Evolutionary conservation across 2,888 invertebrate genomes (phyloP), one percentile per base, ranked within the genome.

Genomic region (Ariolimax columbianus): DNA sequence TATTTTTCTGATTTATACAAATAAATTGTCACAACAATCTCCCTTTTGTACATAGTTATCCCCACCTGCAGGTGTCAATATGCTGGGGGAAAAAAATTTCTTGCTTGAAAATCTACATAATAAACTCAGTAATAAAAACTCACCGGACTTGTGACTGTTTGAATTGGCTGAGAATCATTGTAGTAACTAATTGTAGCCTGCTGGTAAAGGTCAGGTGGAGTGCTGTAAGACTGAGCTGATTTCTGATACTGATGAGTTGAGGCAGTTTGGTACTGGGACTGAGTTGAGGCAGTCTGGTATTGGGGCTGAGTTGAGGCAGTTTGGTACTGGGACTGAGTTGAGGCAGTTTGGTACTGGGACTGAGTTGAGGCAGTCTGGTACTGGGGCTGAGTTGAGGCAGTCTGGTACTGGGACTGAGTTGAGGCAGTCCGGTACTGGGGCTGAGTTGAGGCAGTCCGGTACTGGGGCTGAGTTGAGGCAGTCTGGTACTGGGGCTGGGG

Each of bases 111-210:
- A 77, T 51, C n/a, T 77, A 23, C n/a, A 26, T 43, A 26, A 38
- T 43, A 77, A 33, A 51, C n/a, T n/a, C 55, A 55, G 17, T 55
- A 66, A 30, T 2, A 63, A 63, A 40, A 33, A 47, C 77, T 40
- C 55, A 83, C 83, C 83, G 70, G 51, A 59, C 47, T 68, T 26
- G 83, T 70, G 36, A 83, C 43, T 26, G 83, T 83, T 43, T 83
- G 78, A 55, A 78, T 78, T 26, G 68, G 77, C 78, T 83, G 83
- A 23, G 70, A 30, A 17, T 77, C 38, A 77, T 23, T 59, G 47
- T 83, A 78, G 36, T 83, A 77, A 68, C 59, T 38, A 66, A 51
- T n/a, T 40, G 7, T 14, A 59, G 11, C 17, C 19, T 82, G 82
- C n/a, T 82, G 59, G n/a, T 70, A 72, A 6, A 36, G 70, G 0